These are phyloP conservation scores for Hyposoter dolosus DNA, from an alignment of 2,888 invertebrate species.

Conservation along the genomic window DNA sequence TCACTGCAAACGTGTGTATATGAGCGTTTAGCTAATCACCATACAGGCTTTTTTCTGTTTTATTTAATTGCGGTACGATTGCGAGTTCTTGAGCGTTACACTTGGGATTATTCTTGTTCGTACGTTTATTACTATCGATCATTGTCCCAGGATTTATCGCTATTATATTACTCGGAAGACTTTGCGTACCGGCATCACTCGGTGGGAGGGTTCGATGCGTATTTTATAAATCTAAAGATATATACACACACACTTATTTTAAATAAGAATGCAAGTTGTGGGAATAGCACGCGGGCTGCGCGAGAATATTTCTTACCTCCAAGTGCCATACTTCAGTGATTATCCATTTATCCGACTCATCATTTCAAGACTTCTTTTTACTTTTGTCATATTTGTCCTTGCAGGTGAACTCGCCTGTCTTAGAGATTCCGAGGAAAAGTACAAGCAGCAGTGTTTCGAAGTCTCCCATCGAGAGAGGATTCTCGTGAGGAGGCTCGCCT, in stretches of 20 bases:
- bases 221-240: not conserved
- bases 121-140: slow-evolving; percentile 8
- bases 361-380: slow-evolving; percentile 29
- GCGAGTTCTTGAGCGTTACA: slow-evolving; percentile 21
- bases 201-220: slow-evolving; percentile 38
- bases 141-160: slow-evolving; percentile 13
- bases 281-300: slow-evolving; percentile 37
- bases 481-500: slow-evolving; percentile 95
- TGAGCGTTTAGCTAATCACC: slow-evolving; percentile 46
- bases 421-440: slow-evolving; percentile 92
- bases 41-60: slow-evolving; percentile 39
- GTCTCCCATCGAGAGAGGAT: slow-evolving; percentile 96
- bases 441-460: slow-evolving; percentile 93
- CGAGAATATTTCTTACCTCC: slow-evolving; percentile 17
- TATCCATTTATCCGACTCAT: not conserved
- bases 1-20: slow-evolving; percentile 56
- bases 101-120: slow-evolving; percentile 17
- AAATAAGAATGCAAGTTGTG: slow-evolving; percentile 18
- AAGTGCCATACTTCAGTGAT: slow-evolving; percentile 23
- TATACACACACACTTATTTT: not conserved
- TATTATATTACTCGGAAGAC: slow-evolving; percentile 1
- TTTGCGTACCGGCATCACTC: slow-evolving; percentile 6
- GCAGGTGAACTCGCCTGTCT: slow-evolving; percentile 90
- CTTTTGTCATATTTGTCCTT: slow-evolving; percentile 78
- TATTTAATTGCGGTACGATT: slow-evolving; percentile 20